Percentiles rank a stretch among this genome's conserved stretches.
Conservation (phyloP, 2,113 vertebrate species). For the Eulemur rufifrons region DNA sequence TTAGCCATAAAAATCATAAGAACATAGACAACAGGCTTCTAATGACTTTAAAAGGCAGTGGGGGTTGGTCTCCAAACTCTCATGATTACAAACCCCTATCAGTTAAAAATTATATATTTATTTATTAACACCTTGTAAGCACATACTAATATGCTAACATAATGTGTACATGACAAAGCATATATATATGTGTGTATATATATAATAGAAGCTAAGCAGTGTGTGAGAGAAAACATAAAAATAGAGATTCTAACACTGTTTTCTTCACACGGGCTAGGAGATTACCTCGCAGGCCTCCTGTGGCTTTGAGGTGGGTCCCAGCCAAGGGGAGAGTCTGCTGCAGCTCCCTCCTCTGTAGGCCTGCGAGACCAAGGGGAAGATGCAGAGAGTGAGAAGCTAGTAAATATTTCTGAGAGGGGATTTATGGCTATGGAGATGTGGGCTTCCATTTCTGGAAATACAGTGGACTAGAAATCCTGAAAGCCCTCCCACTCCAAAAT, state of each 20-base stretch:
- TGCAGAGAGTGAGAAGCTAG: neutral
- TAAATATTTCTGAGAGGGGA: neutral
- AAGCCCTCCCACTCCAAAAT: neutral
- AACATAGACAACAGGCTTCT: neutral
- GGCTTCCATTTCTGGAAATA: neutral
- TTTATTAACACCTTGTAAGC: neutral
- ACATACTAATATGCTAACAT: neutral
- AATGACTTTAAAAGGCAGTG: neutral
- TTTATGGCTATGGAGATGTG: neutral
- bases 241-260: neutral
- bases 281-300: neutral
- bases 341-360: no score
- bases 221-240: neutral
- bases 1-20: neutral
- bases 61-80: neutral
- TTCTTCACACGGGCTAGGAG: neutral
- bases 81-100: neutral
- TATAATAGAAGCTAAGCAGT: neutral
- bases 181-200: neutral
- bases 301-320: neutral
- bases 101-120: neutral
- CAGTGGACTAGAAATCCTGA: neutral
- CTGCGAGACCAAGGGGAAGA: neutral
- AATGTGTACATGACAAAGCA: neutral
- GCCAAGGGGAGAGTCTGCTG: neutral